Evolutionary conservation across 2,113 vertebrate genomes (phyloP).

Genomic region (Myotis yumanensis): DNA sequence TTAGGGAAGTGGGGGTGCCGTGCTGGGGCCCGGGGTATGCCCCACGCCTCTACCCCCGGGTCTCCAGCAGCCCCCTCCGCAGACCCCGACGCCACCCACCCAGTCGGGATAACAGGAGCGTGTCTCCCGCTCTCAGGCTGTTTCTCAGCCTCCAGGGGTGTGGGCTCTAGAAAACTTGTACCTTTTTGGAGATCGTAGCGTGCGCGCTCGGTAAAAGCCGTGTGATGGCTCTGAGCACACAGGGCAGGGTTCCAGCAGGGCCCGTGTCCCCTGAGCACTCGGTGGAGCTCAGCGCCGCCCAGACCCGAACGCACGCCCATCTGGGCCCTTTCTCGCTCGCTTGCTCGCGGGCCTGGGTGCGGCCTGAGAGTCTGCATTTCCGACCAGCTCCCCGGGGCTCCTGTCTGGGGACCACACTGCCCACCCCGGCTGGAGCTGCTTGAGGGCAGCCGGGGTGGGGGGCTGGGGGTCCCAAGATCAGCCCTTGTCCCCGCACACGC

Average conservation of each 20-base stretch:
- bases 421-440: fast-evolving
- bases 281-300: fast-evolving
- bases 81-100: background rate
- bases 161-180: background rate
- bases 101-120: background rate
- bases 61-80: background rate
- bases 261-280: no score
- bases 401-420: no score
- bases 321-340: fast-evolving
- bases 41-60: background rate
- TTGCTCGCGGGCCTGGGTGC: background rate
- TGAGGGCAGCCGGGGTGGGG: background rate
- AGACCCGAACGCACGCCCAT: fast-evolving
- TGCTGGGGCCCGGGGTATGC: background rate
- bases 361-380: background rate
- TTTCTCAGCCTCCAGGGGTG: background rate
- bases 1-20: conserved; percentile 79
- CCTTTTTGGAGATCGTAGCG: background rate
- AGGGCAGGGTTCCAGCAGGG: background rate
- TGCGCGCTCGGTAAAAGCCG: fast-evolving
- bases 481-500: fast-evolving
- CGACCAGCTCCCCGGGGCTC: background rate
- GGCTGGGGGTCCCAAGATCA: background rate
- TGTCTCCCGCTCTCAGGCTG: background rate
- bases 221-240: background rate